Base-by-base conservation (phyloP, 2,888 invertebrate genomes). In the Amphipoea lucens region DNA sequence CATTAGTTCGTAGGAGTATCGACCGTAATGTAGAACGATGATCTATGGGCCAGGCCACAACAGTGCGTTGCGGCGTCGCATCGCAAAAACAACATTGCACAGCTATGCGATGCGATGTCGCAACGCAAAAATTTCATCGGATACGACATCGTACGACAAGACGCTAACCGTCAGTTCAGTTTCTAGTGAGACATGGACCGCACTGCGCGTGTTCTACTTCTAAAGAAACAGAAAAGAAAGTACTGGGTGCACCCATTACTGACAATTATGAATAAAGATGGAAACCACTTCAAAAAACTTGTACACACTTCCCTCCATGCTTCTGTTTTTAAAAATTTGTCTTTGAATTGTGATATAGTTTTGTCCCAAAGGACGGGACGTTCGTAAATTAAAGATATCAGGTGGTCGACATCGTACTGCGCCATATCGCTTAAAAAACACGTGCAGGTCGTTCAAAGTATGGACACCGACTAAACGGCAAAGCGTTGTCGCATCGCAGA, bases 331-430 rank as follows among this genome's bases (percentile, higher is more conserved):
- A 75, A 75, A 75, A 75, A 75, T 29, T 69, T 75, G 75, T 75
- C 75, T 75, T 75, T 75, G 70, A 75, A 74, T 74, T 68, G 54
- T 74, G 74, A 74, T 74, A 74, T 74, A 68, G 74, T 74, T 74
- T 74, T 74, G 74, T 74, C 75, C 75, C 75, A 75, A 75, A 78
- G 67, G 77, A 78, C 77, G 77, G 77, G 77, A 78, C 77, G 77
- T 71, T 78, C 77, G 72, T 78, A 63, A 76, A 76, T 76, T 76
- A 76, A 76, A 72, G 76, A 72, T 76, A 76, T 76, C 69, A 76
- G 62, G 69, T 70, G 62, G 69, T 77, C 76, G 71, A 72, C 69
- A 77, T 77, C 76, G 69, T 77, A 77, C 69, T 77, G 48, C 76
- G 76, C 72, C 76, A 77, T 77, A 70, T 77, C 69, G 75, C 69